Base-by-base conservation (phyloP, 2,888 invertebrate species). In the Microctonus aethiopoides region DNA sequence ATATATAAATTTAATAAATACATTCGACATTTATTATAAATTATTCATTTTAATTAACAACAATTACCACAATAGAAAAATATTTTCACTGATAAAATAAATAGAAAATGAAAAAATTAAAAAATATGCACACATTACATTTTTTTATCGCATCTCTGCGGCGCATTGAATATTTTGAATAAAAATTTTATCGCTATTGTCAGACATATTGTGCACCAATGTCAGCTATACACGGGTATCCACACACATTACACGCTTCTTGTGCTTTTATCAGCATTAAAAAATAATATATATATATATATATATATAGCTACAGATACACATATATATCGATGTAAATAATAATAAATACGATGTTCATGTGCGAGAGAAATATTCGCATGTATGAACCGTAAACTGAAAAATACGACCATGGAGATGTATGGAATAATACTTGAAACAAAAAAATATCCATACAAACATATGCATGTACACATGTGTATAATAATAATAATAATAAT, bases 331-430 rank as follows among this genome's bases (percentile, higher is more conserved):
- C 16, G 16, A 7, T 46, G 6, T 46, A 16, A 16, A 57, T 16
- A 57, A 10, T 32, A 16, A 54, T 24, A 54, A 54, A 34, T 13
- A 57, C 2, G 26, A 32, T 29, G 57, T 57, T 57, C 32, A 34
- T 32, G 16, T 7, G n/a, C 46, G 11, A 39, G 26, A n/a, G 56
- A 56, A n/a, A n/a, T 56, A 56, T 65, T 65, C 39, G 56, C 56
- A 56, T 65, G 36, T 56, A 54, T 24, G 65, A 16, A 65, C 39
- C 36, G 24, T 65, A 56, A 34, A 64, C 20, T 57, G 16, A 34
- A 57, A 57, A 57, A 57, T 57, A 57, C 29, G 57, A 57, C n/a
- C 34, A 7, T 29, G 57, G 7, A 46, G 10, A 46, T 46, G n/a
- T n/a, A 46, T 46, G 46, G 46, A 46, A 46, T 46, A 46, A 4